Conservation (phyloP, 2,113 vertebrate species). For the Scopus umbretta region DNA sequence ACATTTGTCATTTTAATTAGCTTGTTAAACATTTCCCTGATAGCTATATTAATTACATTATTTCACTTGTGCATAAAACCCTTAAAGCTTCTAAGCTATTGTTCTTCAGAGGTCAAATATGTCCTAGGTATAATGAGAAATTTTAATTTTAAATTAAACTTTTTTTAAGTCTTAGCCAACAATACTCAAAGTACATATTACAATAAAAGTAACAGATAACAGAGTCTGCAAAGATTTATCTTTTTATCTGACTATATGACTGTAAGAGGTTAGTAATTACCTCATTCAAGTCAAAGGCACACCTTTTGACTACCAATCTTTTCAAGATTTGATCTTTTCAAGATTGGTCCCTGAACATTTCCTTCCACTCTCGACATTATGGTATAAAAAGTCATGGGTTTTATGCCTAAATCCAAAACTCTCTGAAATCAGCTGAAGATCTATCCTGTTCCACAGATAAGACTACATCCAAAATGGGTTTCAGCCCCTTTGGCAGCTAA, state of each 20-base stretch:
- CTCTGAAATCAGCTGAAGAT: not conserved
- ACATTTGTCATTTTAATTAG: not conserved
- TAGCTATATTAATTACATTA: not conserved
- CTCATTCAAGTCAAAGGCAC: not conserved
- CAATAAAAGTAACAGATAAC: not conserved
- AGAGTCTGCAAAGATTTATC: not conserved
- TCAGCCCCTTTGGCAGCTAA: not conserved
- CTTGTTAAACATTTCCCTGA: not conserved
- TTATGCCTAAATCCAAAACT: not conserved
- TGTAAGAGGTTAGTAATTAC: not conserved
- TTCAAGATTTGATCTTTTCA: not conserved
- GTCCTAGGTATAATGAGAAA: not conserved
- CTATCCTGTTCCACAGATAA: not conserved
- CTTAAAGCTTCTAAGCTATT: not conserved
- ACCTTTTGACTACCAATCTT: not conserved
- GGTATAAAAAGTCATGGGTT: not conserved
- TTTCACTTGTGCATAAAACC: not conserved
- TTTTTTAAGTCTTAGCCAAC: not conserved
- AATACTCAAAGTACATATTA: not conserved
- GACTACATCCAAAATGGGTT: not conserved
- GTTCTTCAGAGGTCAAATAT: not conserved
- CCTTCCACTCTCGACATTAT: not conserved
- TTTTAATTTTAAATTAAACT: not conserved
- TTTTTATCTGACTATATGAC: not conserved
- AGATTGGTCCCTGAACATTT: not conserved